A percentile compares a stretch with the other conserved stretches of the same genome.
Conservation (phyloP, 2,113 vertebrate species). For the Grammomys surdaster region DNA sequence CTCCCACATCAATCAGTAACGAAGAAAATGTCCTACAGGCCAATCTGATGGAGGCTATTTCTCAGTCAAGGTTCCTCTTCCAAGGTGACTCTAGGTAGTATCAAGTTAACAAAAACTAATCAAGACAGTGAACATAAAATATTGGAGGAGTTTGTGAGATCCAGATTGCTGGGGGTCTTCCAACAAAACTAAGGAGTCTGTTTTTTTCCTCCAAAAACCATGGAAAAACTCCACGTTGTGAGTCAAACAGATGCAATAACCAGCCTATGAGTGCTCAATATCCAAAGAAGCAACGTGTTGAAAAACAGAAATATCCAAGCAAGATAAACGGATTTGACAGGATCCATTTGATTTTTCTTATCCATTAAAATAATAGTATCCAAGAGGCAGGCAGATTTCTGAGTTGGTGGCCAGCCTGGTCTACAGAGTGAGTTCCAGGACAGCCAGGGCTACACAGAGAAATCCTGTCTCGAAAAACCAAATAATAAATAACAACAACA, state of each 20-base stretch:
- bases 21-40: neutral
- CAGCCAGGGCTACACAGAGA: too few relatives aligned
- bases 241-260: neutral
- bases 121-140: neutral
- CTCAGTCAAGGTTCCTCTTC: neutral
- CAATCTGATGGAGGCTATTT: neutral
- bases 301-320: neutral
- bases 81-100: neutral
- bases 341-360: neutral
- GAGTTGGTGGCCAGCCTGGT: too few relatives aligned
- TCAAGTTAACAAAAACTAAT: neutral
- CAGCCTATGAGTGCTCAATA: neutral
- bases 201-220: conserved; percentile 5
- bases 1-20: neutral
- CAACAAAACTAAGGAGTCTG: neutral
- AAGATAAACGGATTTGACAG: neutral
- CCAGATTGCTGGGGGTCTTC: neutral
- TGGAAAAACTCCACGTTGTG: neutral
- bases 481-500: too few relatives aligned
- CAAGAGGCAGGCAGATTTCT: too few relatives aligned
- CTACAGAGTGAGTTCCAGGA: too few relatives aligned
- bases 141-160: neutral
- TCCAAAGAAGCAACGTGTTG: neutral
- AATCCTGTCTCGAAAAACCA: too few relatives aligned
- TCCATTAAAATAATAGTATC: neutral